phyloP scores from a whole-genome alignment of 2,888 invertebrate species.

The Parnassius glacialis region DNA sequence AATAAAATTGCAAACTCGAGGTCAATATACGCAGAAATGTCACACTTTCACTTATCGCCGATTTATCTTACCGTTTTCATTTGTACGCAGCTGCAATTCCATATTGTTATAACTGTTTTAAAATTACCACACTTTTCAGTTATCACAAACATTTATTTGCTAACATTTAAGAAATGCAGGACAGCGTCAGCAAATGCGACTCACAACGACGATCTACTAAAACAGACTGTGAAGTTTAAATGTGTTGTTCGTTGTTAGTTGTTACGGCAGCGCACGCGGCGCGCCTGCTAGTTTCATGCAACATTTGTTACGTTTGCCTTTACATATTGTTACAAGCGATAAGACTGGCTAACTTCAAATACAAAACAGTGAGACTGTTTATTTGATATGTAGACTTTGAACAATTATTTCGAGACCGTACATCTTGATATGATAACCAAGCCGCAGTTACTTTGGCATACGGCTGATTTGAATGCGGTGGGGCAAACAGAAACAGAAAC shows the following conservation, averaged over 20 bases:
- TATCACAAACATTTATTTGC: constrained; percentile 31
- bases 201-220: constrained; percentile 35
- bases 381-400: too few relatives aligned
- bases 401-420: too few relatives aligned
- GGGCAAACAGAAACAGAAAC: too few relatives aligned
- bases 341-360: too few relatives aligned
- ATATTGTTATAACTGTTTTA: constrained; percentile 35
- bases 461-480: too few relatives aligned
- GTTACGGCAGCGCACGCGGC: constrained; percentile 1
- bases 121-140: constrained; percentile 29
- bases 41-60: constrained; percentile 45
- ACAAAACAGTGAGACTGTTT: too few relatives aligned
- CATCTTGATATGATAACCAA: too few relatives aligned
- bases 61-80: constrained; percentile 42
- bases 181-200: constrained; percentile 33
- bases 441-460: too few relatives aligned
- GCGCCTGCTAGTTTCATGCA: background rate
- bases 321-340: background rate
- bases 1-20: constrained; percentile 28
- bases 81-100: constrained; percentile 49
- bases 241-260: too few relatives aligned
- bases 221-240: constrained; percentile 32
- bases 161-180: constrained; percentile 25
- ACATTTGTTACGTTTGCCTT: background rate
- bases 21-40: constrained; percentile 27